phyloP scores from a whole-genome alignment of 2,888 invertebrate species.

The Amorpha juglandis region DNA sequence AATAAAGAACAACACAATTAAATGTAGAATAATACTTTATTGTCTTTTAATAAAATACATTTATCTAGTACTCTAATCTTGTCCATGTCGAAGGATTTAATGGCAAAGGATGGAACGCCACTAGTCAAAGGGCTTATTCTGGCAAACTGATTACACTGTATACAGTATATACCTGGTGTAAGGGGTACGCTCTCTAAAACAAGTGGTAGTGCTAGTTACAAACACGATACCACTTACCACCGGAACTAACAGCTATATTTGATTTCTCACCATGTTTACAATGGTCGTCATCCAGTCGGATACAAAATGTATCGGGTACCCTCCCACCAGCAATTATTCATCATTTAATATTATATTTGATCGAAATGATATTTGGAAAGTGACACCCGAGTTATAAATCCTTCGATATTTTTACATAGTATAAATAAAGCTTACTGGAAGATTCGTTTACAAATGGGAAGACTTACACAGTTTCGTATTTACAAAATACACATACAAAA shows the following conservation, averaged over 20 bases:
- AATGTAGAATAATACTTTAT: constrained; percentile 12
- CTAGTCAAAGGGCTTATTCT: too few relatives aligned
- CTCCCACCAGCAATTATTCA: too few relatives aligned
- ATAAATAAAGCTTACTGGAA: constrained; percentile 21
- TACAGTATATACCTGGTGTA: too few relatives aligned
- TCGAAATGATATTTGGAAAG: background rate
- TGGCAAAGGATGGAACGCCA: background rate
- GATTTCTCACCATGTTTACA: too few relatives aligned
- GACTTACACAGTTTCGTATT: constrained; percentile 16
- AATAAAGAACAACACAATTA: background rate
- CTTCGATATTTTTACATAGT: background rate
- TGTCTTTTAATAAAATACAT: constrained; percentile 12
- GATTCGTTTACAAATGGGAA: constrained; percentile 23
- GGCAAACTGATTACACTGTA: too few relatives aligned
- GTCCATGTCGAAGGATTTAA: background rate
- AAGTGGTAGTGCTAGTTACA: too few relatives aligned
- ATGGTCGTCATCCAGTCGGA: too few relatives aligned
- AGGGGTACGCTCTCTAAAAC: too few relatives aligned
- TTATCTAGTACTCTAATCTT: constrained; percentile 14
- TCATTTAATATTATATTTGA: too few relatives aligned
- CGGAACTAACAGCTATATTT: too few relatives aligned
- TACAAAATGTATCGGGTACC: too few relatives aligned
- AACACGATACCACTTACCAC: too few relatives aligned
- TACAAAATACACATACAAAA: constrained; percentile 4
- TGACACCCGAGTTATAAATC: background rate